Conservation (phyloP, 2,113 vertebrate species). For the Gopherus flavomarginatus region DNA sequence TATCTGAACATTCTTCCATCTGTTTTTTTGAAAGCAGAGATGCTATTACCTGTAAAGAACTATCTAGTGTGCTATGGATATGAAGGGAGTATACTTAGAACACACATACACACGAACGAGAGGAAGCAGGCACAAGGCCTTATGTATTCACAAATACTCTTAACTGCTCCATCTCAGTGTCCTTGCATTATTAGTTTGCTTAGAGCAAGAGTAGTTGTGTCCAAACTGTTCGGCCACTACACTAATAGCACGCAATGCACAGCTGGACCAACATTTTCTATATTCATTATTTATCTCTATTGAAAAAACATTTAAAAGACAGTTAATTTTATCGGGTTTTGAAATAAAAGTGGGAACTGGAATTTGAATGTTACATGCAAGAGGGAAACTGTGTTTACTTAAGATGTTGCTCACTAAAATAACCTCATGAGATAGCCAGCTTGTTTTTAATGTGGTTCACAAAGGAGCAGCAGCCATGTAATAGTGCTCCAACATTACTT, state of each 20-base stretch:
- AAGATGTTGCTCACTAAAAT: not conserved
- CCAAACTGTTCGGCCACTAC: not conserved
- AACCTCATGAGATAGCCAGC: not conserved
- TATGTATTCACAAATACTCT: not conserved
- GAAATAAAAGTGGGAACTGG: not conserved
- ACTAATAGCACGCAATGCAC: not conserved
- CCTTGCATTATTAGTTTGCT: not conserved
- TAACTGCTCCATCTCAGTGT: not conserved
- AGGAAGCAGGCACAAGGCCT: not conserved
- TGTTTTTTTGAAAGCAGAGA: not conserved
- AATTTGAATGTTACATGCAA: not conserved
- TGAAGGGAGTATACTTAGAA: not conserved
- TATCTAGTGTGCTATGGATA: fast-evolving
- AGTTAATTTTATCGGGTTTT: not conserved
- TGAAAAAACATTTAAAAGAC: not conserved
- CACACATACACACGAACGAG: not conserved
- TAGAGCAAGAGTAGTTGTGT: not conserved
- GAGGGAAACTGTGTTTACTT: not conserved
- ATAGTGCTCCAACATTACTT: not conserved
- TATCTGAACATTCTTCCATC: not conserved
- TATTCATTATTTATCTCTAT: not conserved
- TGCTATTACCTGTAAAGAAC: not conserved
- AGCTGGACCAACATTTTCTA: not conserved
- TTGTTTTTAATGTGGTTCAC: not conserved
- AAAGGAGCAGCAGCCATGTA: not conserved